Conservation (phyloP, 2,888 invertebrate genomes). For the Dugesia japonica region DNA sequence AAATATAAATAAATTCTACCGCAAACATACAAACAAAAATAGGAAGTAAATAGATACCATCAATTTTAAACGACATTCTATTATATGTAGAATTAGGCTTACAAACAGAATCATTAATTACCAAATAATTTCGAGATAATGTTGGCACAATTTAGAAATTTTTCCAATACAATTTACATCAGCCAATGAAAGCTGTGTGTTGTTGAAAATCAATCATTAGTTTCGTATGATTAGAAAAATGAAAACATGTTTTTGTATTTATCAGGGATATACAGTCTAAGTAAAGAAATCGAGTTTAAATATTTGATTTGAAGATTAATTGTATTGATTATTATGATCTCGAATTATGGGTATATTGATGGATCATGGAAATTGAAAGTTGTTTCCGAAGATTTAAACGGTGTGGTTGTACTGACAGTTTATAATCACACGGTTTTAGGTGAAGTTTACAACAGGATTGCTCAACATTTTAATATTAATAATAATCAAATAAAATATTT, state of each 20-base stretch:
- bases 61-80: too few relatives aligned
- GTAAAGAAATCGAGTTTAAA: not conserved
- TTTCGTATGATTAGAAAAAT: not conserved
- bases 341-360: not conserved
- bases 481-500: not conserved
- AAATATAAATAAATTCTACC: too few relatives aligned
- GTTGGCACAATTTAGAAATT: not conserved
- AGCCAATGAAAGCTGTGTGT: not conserved
- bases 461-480: not conserved
- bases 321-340: not conserved
- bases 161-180: not conserved
- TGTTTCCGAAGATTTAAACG: not conserved
- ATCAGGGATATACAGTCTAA: not conserved
- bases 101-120: not conserved
- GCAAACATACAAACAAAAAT: too few relatives aligned
- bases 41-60: too few relatives aligned
- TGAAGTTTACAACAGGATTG: not conserved
- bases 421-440: not conserved
- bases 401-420: not conserved
- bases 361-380: not conserved
- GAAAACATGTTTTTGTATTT: not conserved
- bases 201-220: not conserved
- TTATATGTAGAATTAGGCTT: not conserved
- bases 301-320: not conserved
- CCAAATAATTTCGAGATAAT: not conserved